Evolutionary conservation across 2,888 invertebrate genomes (phyloP), one percentile per base, ranked within the genome.

Genomic region (Deilephila porcellus): DNA sequence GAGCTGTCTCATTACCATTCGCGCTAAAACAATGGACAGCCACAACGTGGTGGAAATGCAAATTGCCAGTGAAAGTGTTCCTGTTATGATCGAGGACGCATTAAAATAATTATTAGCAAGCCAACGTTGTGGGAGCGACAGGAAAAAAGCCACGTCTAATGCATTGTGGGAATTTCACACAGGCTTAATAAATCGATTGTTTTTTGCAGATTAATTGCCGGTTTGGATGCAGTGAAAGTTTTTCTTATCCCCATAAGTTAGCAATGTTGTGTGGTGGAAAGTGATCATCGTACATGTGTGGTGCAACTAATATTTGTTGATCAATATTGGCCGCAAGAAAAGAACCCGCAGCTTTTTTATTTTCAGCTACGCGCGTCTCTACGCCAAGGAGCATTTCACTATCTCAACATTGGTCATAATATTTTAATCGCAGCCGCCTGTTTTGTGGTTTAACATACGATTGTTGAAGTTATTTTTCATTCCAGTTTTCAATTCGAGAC

Each of bases 51-150:
- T n/a, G 25, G 53, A 11, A 88, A 91, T 90, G 89, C 86, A 89
- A 91, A 93, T 90, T 85, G 81, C 72, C 78, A 90, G 92, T 87
- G 93, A 93, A 93, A 92, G 92, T 91, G 84, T 83, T 82, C 78
- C 78, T 83, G 78, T 79, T 83, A 82, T 81, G 84, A 81, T 82
- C 79, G 79, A 81, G 79, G 77, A 76, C 83, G 84, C 86, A 88
- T 88, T 88, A 87, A 86, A 88, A 88, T 88, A 90, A 91, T 91
- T 90, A 90, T 53, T 34, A 29, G n/a, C 62, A 52, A 29, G 4
- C 20, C 45, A 29, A 11, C n/a, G 52, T 6, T 14, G 20, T 45
- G 67, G 67, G 67, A 67, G 14, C 25, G 67, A 25, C 52, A 67
- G 67, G 37, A 64, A 64, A 37, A 67, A 67, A 52, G 17, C 17